These are phyloP conservation scores for Dipodomys merriami DNA, from an alignment of 2,113 vertebrate species.

Conservation along the genomic window DNA sequence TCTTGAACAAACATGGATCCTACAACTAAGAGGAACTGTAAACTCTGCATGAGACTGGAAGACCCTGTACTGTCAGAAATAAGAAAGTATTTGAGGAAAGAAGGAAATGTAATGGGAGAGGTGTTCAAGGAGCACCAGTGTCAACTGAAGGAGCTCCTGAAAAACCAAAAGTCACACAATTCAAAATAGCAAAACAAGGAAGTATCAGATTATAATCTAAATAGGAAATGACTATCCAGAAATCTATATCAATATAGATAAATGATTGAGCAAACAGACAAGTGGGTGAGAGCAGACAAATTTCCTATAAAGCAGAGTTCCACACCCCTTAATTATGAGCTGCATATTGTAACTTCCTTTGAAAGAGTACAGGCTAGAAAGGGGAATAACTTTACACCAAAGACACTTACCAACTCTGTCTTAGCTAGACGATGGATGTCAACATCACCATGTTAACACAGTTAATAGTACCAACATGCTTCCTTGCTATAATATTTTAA, in stretches of 20 bases:
- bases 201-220: neutral
- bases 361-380: neutral
- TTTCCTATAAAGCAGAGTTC: neutral
- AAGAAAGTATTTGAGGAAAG: neutral
- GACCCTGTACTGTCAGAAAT: neutral
- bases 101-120: neutral
- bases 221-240: neutral
- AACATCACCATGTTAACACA: neutral
- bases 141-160: neutral
- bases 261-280: neutral
- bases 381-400: neutral
- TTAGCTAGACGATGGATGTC: neutral
- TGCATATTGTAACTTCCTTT: neutral
- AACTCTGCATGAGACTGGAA: neutral
- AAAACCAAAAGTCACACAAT: neutral
- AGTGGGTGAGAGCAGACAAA: neutral
- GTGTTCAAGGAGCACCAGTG: neutral
- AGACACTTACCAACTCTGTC: neutral
- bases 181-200: conserved; percentile 22
- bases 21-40: neutral
- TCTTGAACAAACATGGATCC: neutral
- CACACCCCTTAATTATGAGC: neutral
- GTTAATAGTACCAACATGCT: neutral
- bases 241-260: neutral
- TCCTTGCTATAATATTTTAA: neutral